Base-by-base conservation (phyloP, 64 coral and sea anemone genomes). In the Catalaphyllia jardinei region DNA sequence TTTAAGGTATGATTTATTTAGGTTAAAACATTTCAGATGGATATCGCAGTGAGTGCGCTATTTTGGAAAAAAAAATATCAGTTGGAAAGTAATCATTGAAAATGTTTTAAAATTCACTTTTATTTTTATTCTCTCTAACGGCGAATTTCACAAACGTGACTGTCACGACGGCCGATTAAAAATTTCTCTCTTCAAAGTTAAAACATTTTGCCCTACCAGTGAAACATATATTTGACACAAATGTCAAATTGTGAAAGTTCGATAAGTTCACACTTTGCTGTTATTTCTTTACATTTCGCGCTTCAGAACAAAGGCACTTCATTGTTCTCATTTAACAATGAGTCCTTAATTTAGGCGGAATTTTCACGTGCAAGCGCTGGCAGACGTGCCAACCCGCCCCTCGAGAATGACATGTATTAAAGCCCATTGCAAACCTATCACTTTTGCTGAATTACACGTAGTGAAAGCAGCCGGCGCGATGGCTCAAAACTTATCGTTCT, bases 291-390 rank as follows among this genome's bases (percentile, higher is more conserved):
- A 71, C 50, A 85, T 85, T 85, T 81, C 39, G 18, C 39, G 19
- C 35, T 50, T 69, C 62, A 85, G 69, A 24, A 67, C 63, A 71
- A 85, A 85, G 38, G 31, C 81, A 52, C 22, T 13, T 50, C 4
- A 71, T 85, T 71, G 38, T 85, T 71, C n/a, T 64, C 61, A 85
- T 85, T 85, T 71, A 71, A 71, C 62, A 71, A 85, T 85, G 49
- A 71, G 63, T 85, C 81, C 81, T 85, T 71, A 85, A 69, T 85
- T 65, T 85, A 71, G 35, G 63, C 38, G 46, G 12, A n/a, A 85
- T 85, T 85, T 85, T 85, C 81, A 85, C 81, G 81, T 85, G 81
- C 81, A 2, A 22, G 24, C 62, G 18, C 2, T 46, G 20, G 49
- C 6, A 46, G 6, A 13, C 20, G 20, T 50, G 31, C 20, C 16